phyloP scores from a whole-genome alignment of 2,888 invertebrate genomes.

The Ectemnius continuus region DNA sequence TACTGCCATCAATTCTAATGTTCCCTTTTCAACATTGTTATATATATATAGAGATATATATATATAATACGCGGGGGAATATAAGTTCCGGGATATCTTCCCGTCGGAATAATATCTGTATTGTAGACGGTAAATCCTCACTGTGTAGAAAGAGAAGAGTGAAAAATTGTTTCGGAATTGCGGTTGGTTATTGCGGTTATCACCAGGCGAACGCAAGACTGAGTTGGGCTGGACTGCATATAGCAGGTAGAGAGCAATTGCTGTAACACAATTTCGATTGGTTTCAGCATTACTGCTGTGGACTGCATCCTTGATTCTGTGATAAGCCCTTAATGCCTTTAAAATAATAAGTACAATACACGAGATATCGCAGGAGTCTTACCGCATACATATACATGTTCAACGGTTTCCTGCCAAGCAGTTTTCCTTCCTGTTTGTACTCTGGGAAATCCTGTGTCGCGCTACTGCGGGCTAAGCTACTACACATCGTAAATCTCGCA shows the following conservation, averaged over 20 bases:
- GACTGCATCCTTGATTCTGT: too few species aligned
- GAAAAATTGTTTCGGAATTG: background rate
- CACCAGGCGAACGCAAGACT: background rate
- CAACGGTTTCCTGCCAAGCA: too few species aligned
- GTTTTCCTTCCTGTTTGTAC: too few species aligned
- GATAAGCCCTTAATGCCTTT: too few species aligned
- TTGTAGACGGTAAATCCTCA: background rate
- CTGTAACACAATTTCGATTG: background rate
- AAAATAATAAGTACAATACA: too few species aligned
- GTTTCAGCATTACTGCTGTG: background rate
- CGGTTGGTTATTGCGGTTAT: constrained; percentile 1
- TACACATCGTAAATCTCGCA: too few species aligned
- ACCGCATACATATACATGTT: too few species aligned
- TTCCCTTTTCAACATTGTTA: background rate
- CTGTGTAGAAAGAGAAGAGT: background rate
- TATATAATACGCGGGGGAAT: background rate
- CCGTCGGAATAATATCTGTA: background rate
- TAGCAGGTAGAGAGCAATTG: background rate
- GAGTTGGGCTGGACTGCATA: background rate
- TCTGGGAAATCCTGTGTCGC: too few species aligned
- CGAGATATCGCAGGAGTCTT: too few species aligned
- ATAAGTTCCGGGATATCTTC: background rate
- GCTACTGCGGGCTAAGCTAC: too few species aligned
- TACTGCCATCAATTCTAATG: constrained; percentile 47
- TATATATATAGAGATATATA: background rate